A percentile compares a stretch with the other conserved stretches of the same genome.
phyloP scores from a whole-genome alignment of 2,113 vertebrate genomes.

The Hiodon tergisus region DNA sequence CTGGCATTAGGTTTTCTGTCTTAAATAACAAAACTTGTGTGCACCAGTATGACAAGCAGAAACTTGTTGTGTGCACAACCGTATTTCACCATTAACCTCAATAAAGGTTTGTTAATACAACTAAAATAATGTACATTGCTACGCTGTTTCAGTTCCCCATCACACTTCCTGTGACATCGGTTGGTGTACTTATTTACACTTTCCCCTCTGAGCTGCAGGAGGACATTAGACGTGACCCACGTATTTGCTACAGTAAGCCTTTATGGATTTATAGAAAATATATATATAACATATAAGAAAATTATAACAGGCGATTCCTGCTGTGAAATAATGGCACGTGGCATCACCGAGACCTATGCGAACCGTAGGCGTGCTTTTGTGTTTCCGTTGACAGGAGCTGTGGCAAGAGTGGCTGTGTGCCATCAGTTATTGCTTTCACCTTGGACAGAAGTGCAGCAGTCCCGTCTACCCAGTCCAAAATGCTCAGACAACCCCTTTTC shows the following conservation, averaged over 20 bases:
- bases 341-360: constrained; percentile 25
- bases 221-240: background rate
- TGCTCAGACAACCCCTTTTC: constrained; percentile 25
- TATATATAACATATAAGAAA: too few species aligned
- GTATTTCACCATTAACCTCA: background rate
- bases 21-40: too few species aligned
- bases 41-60: background rate
- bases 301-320: background rate
- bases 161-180: background rate
- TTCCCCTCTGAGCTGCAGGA: constrained; percentile 18
- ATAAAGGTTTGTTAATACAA: background rate
- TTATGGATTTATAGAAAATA: constrained; percentile 4
- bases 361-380: constrained; percentile 36
- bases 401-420: constrained; percentile 47
- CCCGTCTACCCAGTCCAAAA: constrained; percentile 30
- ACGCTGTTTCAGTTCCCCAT: background rate
- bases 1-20: too few species aligned
- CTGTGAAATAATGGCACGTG: constrained; percentile 22
- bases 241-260: constrained; percentile 27
- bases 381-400: constrained; percentile 47
- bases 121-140: background rate
- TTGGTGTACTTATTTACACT: constrained; percentile 42
- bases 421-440: constrained; percentile 25
- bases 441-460: constrained; percentile 52
- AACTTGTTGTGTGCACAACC: background rate